Percentiles rank a stretch among this genome's conserved stretches.
Evolutionary conservation across 2,797 vertebrate genomes (phyloP).

Genomic region (Enteromius anoplus): DNA sequence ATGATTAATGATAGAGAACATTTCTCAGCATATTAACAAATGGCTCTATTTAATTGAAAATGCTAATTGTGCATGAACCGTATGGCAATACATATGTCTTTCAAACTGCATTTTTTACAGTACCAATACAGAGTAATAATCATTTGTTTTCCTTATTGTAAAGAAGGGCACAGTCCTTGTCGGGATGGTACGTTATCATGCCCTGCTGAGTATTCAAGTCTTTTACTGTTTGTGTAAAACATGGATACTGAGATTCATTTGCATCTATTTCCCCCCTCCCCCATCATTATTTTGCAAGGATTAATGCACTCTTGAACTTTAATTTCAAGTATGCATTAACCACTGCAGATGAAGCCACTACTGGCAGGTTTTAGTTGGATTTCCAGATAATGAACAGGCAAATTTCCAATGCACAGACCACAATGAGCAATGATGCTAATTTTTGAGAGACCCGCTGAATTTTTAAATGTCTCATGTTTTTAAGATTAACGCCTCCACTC

Average conservation of each 20-base stretch:
- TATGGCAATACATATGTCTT: conserved; percentile 30
- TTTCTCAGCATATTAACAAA: conserved; percentile 67
- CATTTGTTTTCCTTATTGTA: conserved; percentile 2
- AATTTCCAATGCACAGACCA: not conserved
- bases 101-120: conserved; percentile 23
- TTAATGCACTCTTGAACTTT: conserved; percentile 9
- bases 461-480: not conserved
- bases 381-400: conserved; percentile 31
- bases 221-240: not conserved
- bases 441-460: not conserved
- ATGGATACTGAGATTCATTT: not conserved
- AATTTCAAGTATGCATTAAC: not conserved
- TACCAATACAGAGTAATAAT: conserved; percentile 11
- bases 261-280: not conserved
- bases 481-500: conserved; percentile 3
- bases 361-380: conserved; percentile 1
- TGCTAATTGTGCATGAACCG: conserved; percentile 57
- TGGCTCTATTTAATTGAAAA: conserved; percentile 62
- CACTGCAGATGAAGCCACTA: not conserved
- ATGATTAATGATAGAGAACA: conserved; percentile 60
- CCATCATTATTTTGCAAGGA: not conserved
- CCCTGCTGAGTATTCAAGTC: not conserved
- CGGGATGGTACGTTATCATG: not conserved
- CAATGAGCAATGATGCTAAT: not conserved
- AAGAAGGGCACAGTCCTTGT: not conserved